Evolutionary conservation across 2,113 vertebrate genomes (phyloP).

Genomic region (Elephantulus edwardii): DNA sequence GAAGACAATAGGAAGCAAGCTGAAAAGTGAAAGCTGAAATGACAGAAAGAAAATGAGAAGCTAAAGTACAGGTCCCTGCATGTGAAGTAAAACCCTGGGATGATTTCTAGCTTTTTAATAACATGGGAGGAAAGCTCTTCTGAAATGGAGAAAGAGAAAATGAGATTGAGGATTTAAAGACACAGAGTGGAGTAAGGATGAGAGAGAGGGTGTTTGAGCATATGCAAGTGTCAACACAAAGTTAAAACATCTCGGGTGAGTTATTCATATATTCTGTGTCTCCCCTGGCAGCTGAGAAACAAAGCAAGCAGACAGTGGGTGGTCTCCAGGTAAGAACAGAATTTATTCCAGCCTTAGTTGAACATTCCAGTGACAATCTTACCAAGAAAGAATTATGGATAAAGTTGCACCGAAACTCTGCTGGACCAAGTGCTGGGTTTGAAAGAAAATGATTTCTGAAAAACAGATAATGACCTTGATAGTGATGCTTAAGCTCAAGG

Average conservation of each 20-base stretch:
- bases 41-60: not conserved
- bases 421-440: not conserved
- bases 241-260: not conserved
- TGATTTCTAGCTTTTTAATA: not conserved
- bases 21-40: not conserved
- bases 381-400: not conserved
- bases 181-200: too few relatives aligned
- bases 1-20: not conserved
- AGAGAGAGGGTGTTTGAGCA: too few relatives aligned
- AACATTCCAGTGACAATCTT: not conserved
- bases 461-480: not conserved
- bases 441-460: constrained; percentile 13
- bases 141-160: not conserved
- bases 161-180: not conserved
- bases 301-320: not conserved
- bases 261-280: not conserved
- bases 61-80: too few relatives aligned
- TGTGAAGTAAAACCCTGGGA: not conserved
- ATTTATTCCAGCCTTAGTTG: not conserved
- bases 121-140: not conserved
- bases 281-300: not conserved
- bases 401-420: not conserved
- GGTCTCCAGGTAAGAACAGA: not conserved
- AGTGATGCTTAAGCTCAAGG: constrained; percentile 15
- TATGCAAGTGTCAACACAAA: too few relatives aligned